Percentiles rank a stretch among this genome's conserved stretches.
Conservation (phyloP, 2,113 vertebrate genomes). For the Dipodomys merriami region DNA sequence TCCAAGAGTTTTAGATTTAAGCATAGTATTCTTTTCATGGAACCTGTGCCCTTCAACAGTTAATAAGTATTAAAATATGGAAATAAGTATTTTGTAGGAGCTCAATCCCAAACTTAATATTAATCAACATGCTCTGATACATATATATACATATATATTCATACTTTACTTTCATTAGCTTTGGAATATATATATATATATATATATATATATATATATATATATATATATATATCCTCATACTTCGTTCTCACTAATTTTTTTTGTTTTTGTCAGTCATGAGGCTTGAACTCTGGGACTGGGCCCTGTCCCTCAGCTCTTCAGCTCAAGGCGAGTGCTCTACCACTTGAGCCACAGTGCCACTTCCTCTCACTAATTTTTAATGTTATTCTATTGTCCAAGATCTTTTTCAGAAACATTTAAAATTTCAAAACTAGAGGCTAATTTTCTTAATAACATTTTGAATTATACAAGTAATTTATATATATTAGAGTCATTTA, state of each 20-base stretch:
- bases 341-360: too few species aligned
- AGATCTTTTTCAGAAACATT: neutral
- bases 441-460: neutral
- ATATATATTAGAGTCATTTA: neutral
- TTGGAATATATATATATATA: too few species aligned
- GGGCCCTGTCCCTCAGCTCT: too few species aligned
- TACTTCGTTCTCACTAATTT: too few species aligned
- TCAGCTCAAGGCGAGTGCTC: too few species aligned
- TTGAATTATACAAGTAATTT: neutral
- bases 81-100: constrained; percentile 2
- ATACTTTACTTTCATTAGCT: neutral
- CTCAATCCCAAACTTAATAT: neutral
- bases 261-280: too few species aligned
- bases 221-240: too few species aligned
- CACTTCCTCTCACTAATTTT: too few species aligned
- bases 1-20: neutral
- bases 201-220: too few species aligned
- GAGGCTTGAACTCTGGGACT: too few species aligned
- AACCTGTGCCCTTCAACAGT: neutral
- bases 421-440: neutral
- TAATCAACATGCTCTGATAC: neutral
- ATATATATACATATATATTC: too few species aligned
- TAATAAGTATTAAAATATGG: neutral
- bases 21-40: neutral
- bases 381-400: constrained; percentile 11